A percentile compares a stretch with the other conserved stretches of the same genome.
Conservation (phyloP, 2,113 vertebrate genomes). For the Dicentrarchus labrax region DNA sequence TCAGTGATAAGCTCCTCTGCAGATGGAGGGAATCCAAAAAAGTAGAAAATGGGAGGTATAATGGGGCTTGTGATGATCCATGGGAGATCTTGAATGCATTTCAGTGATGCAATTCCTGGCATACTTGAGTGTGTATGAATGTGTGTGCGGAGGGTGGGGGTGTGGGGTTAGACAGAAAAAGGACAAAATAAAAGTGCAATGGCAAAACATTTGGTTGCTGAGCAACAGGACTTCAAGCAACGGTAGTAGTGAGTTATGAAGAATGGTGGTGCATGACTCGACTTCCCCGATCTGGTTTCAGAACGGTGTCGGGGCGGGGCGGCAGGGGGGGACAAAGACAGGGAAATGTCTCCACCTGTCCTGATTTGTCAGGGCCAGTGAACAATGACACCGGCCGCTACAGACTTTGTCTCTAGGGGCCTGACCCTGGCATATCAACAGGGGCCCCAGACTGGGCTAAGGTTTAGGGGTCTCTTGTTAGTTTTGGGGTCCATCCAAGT, state of each 20-base stretch:
- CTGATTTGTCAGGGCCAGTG: conserved; percentile 77
- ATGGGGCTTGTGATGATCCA: conserved; percentile 51
- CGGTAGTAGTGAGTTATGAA: conserved; percentile 72
- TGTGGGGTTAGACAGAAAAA: conserved; percentile 19
- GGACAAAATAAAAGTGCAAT: conserved; percentile 70
- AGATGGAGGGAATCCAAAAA: conserved; percentile 43
- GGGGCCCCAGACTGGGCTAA: conserved; percentile 24
- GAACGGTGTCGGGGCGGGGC: conserved; percentile 43
- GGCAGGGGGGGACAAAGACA: conserved; percentile 37
- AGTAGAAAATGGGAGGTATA: conserved; percentile 30
- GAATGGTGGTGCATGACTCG: conserved; percentile 77
- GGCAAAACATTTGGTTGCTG: conserved; percentile 85
- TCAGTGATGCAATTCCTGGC: conserved; percentile 71
- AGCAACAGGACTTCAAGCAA: conserved; percentile 76
- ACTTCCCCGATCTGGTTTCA: conserved; percentile 82
- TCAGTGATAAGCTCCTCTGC: conserved; percentile 32
- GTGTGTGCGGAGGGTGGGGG: conserved; percentile 12
- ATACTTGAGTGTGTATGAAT: conserved; percentile 25
- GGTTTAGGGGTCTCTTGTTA: conserved; percentile 52
- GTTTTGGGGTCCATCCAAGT: conserved; percentile 57
- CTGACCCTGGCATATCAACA: conserved; percentile 27
- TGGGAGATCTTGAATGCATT: conserved; percentile 66
- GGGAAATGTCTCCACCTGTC: conserved; percentile 83
- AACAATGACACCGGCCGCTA: conserved; percentile 58
- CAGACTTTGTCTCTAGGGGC: conserved; percentile 32